phyloP scores from a whole-genome alignment of 2,113 vertebrate species.

The Onychostruthus taczanowskii region DNA sequence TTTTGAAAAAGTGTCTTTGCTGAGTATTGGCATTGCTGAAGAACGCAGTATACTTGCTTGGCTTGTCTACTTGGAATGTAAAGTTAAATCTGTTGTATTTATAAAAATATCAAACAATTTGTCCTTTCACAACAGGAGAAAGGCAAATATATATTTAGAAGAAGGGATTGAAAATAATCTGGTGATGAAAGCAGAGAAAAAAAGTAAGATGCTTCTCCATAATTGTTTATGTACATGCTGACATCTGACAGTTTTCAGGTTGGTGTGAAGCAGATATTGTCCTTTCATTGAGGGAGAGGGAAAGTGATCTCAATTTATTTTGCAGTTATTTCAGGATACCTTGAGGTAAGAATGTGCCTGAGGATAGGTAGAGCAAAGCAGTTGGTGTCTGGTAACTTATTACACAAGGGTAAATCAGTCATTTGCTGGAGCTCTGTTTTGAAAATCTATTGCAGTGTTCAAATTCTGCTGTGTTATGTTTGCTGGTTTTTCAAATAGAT shows the following conservation, averaged over 20 bases:
- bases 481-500: slow-evolving; percentile 21
- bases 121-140: not conserved
- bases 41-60: not conserved
- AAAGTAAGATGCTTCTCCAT: not conserved
- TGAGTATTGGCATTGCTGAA: not conserved
- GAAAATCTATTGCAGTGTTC: not conserved
- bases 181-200: not conserved
- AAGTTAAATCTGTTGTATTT: not conserved
- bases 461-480: slow-evolving; percentile 6
- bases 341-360: not conserved
- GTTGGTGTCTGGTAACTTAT: not conserved
- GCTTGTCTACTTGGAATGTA: not conserved
- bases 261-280: not conserved
- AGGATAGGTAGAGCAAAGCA: not conserved
- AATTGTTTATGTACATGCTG: not conserved
- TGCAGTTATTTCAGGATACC: not conserved
- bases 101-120: not conserved
- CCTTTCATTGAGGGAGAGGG: not conserved
- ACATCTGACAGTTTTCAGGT: not conserved
- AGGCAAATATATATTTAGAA: not conserved
- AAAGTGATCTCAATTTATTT: not conserved
- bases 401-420: not conserved
- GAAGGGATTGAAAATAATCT: not conserved
- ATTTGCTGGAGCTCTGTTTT: not conserved
- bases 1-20: not conserved